Conservation (phyloP, 1,140 invertebrate species). For the Aleiodes sp. region DNA sequence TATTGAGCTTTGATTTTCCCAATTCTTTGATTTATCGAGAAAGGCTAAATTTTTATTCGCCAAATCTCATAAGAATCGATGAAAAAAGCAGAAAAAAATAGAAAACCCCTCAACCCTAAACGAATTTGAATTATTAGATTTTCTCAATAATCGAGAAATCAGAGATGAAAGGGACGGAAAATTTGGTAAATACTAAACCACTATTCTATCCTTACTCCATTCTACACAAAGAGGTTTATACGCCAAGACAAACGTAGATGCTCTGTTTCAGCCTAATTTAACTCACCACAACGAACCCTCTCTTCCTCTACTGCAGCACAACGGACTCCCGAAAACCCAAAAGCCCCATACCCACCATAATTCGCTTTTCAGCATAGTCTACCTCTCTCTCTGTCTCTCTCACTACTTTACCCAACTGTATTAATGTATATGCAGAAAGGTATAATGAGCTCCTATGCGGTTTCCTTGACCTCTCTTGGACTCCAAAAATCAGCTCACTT, state of each 20-base stretch:
- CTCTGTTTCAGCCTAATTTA: slow-evolving; percentile 39
- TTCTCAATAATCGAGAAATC: no score
- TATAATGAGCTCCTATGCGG: slow-evolving; percentile 34
- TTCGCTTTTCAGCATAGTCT: slow-evolving; percentile 33
- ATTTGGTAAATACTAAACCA: background rate
- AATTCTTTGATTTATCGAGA: no score
- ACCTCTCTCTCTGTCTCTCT: background rate
- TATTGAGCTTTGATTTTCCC: no score
- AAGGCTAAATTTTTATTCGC: no score
- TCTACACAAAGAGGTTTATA: slow-evolving; percentile 27
- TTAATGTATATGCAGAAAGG: slow-evolving; percentile 27
- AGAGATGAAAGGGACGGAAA: no score
- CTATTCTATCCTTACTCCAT: background rate
- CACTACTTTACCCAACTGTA: slow-evolving; percentile 2
- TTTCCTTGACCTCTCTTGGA: slow-evolving; percentile 28
- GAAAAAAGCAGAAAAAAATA: no score
- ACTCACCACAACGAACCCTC: slow-evolving; percentile 33
- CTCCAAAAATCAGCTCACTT: background rate
- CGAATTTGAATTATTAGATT: no score
- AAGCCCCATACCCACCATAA: slow-evolving; percentile 26
- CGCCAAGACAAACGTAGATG: slow-evolving; percentile 36
- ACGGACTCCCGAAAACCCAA: background rate
- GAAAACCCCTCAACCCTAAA: no score
- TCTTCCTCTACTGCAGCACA: background rate
- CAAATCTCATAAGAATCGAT: no score